Evolutionary conservation across 2,888 invertebrate species (phyloP).

Genomic region (Chrysopilus asiliformis): DNA sequence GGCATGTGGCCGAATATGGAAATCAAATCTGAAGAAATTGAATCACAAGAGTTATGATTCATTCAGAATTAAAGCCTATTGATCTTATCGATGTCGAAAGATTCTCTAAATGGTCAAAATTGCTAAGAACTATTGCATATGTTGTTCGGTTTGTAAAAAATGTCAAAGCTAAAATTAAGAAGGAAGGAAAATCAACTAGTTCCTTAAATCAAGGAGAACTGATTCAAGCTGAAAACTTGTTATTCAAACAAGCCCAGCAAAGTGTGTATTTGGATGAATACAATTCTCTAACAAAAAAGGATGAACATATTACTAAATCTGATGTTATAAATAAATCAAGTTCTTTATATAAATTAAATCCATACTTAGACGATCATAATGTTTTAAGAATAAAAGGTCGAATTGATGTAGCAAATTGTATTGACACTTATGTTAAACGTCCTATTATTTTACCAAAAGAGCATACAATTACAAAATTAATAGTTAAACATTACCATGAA

Average conservation of each 20-base stretch:
- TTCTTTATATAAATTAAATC: not conserved
- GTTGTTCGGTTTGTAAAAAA: not conserved
- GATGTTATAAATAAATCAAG: too few relatives aligned
- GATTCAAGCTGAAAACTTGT: too few relatives aligned
- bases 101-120: constrained; percentile 3
- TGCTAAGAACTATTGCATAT: constrained; percentile 1
- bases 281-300: too few relatives aligned
- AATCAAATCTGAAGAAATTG: too few relatives aligned
- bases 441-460: constrained; percentile 7
- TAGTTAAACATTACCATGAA: constrained; percentile 7
- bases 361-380: not conserved
- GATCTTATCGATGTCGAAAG: constrained; percentile 1
- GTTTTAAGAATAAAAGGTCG: not conserved
- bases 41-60: not conserved
- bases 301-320: too few relatives aligned
- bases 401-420: not conserved
- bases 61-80: not conserved
- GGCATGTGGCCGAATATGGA: too few relatives aligned
- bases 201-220: too few relatives aligned
- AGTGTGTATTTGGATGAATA: too few relatives aligned
- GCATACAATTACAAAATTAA: constrained; percentile 4
- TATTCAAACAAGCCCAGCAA: too few relatives aligned
- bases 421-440: not conserved
- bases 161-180: not conserved
- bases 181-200: too few relatives aligned